phyloP scores from a whole-genome alignment of 2,113 vertebrate species.

The Sceloporus undulatus region DNA sequence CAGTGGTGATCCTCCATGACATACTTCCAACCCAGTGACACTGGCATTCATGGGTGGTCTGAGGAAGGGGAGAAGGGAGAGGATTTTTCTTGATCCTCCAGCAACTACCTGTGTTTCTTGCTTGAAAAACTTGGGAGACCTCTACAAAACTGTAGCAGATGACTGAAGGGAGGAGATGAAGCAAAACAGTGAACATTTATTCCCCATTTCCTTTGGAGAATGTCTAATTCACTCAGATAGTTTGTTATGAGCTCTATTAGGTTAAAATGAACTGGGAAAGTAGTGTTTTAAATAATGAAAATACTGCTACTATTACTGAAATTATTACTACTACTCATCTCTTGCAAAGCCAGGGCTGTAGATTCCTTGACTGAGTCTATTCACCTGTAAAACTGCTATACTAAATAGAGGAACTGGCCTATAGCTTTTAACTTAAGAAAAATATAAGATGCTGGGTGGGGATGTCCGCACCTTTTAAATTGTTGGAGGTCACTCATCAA shows the following conservation, averaged over 20 bases:
- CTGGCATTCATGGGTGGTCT: background rate
- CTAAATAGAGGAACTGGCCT: background rate
- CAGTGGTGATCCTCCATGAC: background rate
- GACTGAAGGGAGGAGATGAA: background rate
- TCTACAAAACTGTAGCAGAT: background rate
- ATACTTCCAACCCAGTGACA: background rate
- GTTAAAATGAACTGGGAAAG: background rate
- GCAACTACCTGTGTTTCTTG: background rate
- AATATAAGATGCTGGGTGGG: background rate
- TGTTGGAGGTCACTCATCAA: background rate
- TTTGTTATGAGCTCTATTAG: background rate
- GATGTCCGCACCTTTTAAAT: background rate
- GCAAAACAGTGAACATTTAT: background rate
- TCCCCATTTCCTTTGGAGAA: background rate
- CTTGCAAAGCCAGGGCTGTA: too few relatives aligned
- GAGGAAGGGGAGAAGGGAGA: background rate
- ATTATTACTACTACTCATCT: too few relatives aligned
- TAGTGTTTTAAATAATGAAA: background rate
- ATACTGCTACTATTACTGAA: background rate
- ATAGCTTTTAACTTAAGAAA: background rate
- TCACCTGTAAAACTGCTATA: background rate
- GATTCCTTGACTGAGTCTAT: background rate
- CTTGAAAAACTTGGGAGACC: background rate
- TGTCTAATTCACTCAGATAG: background rate
- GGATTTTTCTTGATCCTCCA: background rate